Evolutionary conservation across 1,140 invertebrate genomes (phyloP).

Genomic region (Drosophila dunni): DNA sequence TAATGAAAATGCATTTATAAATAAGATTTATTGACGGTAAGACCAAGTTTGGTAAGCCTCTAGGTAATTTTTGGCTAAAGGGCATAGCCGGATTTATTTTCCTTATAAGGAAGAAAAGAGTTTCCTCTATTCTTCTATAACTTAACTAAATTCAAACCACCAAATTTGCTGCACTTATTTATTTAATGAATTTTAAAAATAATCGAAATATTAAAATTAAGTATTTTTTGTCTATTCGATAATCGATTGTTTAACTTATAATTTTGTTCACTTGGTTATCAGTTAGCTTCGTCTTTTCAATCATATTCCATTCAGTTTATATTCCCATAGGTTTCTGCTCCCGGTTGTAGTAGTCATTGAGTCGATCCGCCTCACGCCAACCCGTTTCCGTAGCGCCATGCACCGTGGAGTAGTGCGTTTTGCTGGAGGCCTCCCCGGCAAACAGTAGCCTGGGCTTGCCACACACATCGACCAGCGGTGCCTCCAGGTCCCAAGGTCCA

Average conservation of each 20-base stretch:
- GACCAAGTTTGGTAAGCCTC: too few species aligned
- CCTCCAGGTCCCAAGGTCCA: conserved; percentile 85
- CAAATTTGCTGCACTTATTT: too few species aligned
- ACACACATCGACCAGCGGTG: conserved; percentile 85
- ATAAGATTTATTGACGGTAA: neutral
- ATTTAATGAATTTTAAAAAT: too few species aligned
- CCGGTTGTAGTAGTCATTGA: conserved; percentile 58
- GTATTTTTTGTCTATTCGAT: neutral
- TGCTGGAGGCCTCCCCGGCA: conserved; percentile 89
- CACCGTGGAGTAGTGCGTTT: conserved; percentile 89
- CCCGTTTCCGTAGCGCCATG: conserved; percentile 93
- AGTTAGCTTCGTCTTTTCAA: neutral
- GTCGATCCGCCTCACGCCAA: conserved; percentile 89
- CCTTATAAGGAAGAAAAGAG: too few species aligned
- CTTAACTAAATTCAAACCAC: too few species aligned
- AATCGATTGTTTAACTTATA: neutral
- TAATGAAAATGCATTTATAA: too few species aligned
- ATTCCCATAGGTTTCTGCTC: neutral
- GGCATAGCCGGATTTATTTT: too few species aligned
- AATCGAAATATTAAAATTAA: too few species aligned
- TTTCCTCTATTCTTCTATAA: too few species aligned
- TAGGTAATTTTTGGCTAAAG: too few species aligned
- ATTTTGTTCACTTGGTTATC: too few species aligned
- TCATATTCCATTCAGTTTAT: neutral
- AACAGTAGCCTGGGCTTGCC: conserved; percentile 87